These are phyloP conservation scores for Lymantria monacha DNA, from an alignment of 2,888 invertebrate species.

Conservation along the genomic window DNA sequence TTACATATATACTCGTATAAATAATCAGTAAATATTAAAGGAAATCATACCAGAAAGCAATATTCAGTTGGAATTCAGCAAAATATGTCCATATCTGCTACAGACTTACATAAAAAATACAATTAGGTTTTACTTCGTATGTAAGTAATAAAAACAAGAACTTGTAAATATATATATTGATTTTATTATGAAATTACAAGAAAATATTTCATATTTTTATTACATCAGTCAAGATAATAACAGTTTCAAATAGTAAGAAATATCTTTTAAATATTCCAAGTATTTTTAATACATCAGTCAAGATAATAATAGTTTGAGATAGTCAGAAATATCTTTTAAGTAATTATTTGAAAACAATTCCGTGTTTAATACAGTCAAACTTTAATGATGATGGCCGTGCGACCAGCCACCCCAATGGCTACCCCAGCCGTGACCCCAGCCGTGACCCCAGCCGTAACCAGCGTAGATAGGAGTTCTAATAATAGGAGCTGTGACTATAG, in stretches of 20 bases:
- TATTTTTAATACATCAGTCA: too few species aligned
- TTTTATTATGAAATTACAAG: not conserved
- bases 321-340: too few species aligned
- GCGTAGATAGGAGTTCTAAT: constrained; percentile 27
- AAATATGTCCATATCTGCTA: not conserved
- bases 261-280: too few species aligned
- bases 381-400: constrained; percentile 3
- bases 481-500: constrained; percentile 40
- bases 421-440: constrained; percentile 19
- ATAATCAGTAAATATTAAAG: not conserved
- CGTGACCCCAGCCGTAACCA: constrained; percentile 22
- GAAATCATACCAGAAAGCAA: not conserved
- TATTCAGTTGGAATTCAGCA: not conserved
- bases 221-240: too few species aligned
- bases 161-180: not conserved
- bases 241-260: too few species aligned
- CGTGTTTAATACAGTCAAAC: constrained; percentile 7
- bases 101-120: not conserved
- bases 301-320: too few species aligned
- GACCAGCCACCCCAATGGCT: constrained; percentile 15
- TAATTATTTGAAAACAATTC: not conserved
- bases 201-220: not conserved
- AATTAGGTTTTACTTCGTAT: not conserved
- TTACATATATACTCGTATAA: too few species aligned
- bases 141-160: not conserved